Evolutionary conservation across 2,113 vertebrate genomes (phyloP).

Genomic region (Fregetta grallaria): DNA sequence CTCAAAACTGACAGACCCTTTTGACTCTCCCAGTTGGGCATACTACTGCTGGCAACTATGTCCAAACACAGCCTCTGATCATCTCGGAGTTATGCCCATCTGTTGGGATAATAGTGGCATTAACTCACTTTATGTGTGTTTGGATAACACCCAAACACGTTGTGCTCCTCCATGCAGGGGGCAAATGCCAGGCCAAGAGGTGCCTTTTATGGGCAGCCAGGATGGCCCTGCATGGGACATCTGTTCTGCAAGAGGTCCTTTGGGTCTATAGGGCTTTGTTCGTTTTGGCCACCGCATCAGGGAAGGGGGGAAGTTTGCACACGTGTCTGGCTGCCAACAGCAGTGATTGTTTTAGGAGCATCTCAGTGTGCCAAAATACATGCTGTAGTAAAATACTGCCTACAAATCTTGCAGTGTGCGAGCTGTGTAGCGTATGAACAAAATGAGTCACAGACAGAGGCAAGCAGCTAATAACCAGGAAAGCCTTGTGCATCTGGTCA

Average conservation of each 20-base stretch:
- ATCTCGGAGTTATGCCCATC: not conserved
- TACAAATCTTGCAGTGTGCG: not conserved
- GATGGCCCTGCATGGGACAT: not conserved
- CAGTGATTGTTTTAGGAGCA: not conserved
- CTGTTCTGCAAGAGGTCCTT: not conserved
- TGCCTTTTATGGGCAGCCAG: not conserved
- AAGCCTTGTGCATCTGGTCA: not conserved
- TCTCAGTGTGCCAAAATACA: not conserved
- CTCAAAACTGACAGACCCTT: not conserved
- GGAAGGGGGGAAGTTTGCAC: rapidly evolving
- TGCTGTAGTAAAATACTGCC: not conserved
- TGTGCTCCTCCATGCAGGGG: not conserved
- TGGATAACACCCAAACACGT: not conserved
- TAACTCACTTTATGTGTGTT: not conserved
- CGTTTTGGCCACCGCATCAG: not conserved
- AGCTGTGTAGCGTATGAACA: rapidly evolving
- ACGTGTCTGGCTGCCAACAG: not conserved
- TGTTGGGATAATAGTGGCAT: not conserved
- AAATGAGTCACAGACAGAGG: not conserved
- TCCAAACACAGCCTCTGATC: not conserved
- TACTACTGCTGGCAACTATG: not conserved
- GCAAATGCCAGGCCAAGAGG: not conserved
- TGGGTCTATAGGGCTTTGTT: not conserved
- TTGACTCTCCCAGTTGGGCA: not conserved
- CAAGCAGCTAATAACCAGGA: not conserved